Percentiles rank a stretch among this genome's conserved stretches.
These are phyloP conservation scores for Tamandua tetradactyla DNA, from an alignment of 2,797 vertebrate genomes.

Conservation along the genomic window DNA sequence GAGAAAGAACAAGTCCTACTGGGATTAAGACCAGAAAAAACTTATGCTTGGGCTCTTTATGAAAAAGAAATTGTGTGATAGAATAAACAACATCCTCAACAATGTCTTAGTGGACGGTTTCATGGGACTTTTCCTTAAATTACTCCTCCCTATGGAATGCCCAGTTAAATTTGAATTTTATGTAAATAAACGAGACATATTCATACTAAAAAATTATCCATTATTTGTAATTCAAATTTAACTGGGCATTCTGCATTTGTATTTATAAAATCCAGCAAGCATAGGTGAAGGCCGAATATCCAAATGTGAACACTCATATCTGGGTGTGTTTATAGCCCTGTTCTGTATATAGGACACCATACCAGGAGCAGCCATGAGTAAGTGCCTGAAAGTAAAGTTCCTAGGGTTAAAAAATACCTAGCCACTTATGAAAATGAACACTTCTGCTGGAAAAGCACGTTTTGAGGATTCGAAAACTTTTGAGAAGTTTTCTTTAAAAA, in stretches of 20 bases:
- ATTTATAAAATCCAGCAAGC: background rate
- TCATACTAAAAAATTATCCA: background rate
- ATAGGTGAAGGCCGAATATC: background rate
- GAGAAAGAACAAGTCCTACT: background rate
- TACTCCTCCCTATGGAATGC: background rate
- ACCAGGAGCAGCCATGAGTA: background rate
- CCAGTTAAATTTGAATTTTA: conserved; percentile 1
- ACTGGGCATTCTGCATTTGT: background rate
- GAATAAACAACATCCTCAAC: background rate
- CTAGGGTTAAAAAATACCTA: background rate
- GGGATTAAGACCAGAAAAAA: background rate
- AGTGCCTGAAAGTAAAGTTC: background rate
- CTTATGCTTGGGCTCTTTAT: background rate
- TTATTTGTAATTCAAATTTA: background rate
- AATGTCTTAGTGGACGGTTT: background rate
- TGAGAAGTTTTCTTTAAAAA: background rate
- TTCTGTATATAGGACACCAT: fast-evolving
- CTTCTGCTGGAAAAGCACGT: background rate
- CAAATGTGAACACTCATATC: background rate
- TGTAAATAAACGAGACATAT: background rate
- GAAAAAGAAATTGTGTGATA: background rate
- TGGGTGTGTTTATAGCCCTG: background rate
- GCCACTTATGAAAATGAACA: background rate
- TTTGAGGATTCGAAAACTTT: background rate
- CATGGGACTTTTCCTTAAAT: background rate